Percentiles rank a stretch among this genome's conserved stretches.
Conservation (phyloP, 2,888 invertebrate species). For the Liodrosophila aerea region DNA sequence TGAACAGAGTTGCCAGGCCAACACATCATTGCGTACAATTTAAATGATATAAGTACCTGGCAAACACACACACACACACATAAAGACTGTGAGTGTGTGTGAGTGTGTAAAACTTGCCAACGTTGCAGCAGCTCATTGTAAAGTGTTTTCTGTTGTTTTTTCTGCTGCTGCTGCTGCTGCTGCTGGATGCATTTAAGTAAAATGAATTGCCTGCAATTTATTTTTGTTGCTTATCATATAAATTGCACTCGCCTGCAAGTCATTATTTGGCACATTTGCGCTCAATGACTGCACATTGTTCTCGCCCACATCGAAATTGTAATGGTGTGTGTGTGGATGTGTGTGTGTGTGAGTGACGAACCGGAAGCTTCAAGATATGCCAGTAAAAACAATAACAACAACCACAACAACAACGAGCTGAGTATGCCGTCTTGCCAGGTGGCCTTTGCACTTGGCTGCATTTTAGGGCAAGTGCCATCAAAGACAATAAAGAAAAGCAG, state of each 20-base stretch:
- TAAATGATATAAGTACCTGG: slow-evolving; percentile 51
- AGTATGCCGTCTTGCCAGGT: slow-evolving; percentile 52
- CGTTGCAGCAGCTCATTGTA: slow-evolving; percentile 50
- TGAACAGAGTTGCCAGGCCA: slow-evolving; percentile 46
- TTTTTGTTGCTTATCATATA: slow-evolving; percentile 79
- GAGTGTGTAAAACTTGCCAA: slow-evolving; percentile 41
- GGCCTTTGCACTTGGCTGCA: slow-evolving; percentile 74
- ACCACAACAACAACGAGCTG: slow-evolving; percentile 17
- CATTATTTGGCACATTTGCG: slow-evolving; percentile 79
- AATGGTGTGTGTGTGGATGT: slow-evolving; percentile 11
- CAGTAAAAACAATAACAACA: slow-evolving; percentile 23
- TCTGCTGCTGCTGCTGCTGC: slow-evolving; percentile 23
- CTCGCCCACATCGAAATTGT: slow-evolving; percentile 42
- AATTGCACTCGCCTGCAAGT: slow-evolving; percentile 79
- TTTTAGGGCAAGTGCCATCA: slow-evolving; percentile 36
- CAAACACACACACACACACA: slow-evolving; percentile 17
- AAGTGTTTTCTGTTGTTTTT: slow-evolving; percentile 21
- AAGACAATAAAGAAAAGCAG: slow-evolving; percentile 9
- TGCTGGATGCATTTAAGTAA: slow-evolving; percentile 69
- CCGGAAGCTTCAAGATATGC: slow-evolving; percentile 67
- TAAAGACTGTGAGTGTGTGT: slow-evolving; percentile 7
- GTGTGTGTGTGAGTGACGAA: slow-evolving; percentile 61
- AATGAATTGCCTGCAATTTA: slow-evolving; percentile 78
- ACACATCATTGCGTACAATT: slow-evolving; percentile 37
- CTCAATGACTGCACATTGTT: slow-evolving; percentile 75